A percentile compares a stretch with the other conserved stretches of the same genome.
phyloP scores from a whole-genome alignment of 2,797 vertebrate genomes.

The Pampus argenteus region DNA sequence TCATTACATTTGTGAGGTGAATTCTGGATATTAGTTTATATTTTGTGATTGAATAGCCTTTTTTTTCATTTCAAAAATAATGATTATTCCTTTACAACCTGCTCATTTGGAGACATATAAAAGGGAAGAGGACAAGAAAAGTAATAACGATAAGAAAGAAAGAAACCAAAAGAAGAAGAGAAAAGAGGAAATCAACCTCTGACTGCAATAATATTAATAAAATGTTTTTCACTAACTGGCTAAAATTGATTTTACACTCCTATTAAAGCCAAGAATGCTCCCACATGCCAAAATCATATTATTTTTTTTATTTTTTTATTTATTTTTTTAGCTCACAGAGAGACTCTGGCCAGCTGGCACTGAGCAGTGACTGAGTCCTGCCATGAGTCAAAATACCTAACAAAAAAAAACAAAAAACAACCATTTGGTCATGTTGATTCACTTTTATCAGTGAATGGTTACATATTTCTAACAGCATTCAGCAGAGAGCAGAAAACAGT shows the following conservation, averaged over 20 bases:
- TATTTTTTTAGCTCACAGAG: slow-evolving; percentile 24
- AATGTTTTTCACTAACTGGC: slow-evolving; percentile 28
- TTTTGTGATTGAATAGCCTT: slow-evolving; percentile 14
- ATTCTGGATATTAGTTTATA: slow-evolving; percentile 19
- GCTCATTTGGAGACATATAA: slow-evolving; percentile 17
- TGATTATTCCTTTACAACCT: neutral
- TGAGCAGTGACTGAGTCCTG: slow-evolving; percentile 36
- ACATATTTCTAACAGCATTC: slow-evolving; percentile 32
- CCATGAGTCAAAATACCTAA: slow-evolving; percentile 46
- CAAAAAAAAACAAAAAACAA: slow-evolving; percentile 38
- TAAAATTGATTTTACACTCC: slow-evolving; percentile 49
- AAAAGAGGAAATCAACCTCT: slow-evolving; percentile 12
- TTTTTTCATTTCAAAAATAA: slow-evolving; percentile 19
- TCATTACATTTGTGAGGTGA: slow-evolving; percentile 3
- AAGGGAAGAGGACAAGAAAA: slow-evolving; percentile 1
- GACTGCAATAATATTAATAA: slow-evolving; percentile 33
- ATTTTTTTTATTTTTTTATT: slow-evolving; percentile 23
- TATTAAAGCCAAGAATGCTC: slow-evolving; percentile 41
- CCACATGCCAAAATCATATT: slow-evolving; percentile 41
- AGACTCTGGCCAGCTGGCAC: slow-evolving; percentile 60
- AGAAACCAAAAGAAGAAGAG: neutral
- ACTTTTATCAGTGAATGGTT: slow-evolving; percentile 54
- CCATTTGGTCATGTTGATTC: slow-evolving; percentile 44
- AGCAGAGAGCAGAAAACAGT: slow-evolving; percentile 4
- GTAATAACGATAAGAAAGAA: slow-evolving; percentile 2